phyloP scores from a whole-genome alignment of 2,797 vertebrate species.

The Lycodopsis pacificus region DNA sequence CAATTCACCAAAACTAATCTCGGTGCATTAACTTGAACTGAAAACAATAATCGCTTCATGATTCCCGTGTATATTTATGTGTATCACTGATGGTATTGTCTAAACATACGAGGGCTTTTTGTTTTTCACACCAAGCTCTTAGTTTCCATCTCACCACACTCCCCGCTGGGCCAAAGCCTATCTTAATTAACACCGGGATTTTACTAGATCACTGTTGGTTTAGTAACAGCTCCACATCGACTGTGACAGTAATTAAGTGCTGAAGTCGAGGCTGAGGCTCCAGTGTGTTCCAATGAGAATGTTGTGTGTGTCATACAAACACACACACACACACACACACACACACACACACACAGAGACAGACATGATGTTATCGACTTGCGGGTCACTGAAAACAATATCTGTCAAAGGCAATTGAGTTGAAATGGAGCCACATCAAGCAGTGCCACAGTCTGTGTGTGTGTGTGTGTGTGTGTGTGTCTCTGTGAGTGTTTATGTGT shows the following conservation, averaged over 20 bases:
- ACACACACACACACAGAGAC: slow-evolving; percentile 7
- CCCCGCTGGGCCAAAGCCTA: slow-evolving; percentile 62
- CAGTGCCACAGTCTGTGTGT: slow-evolving; percentile 38
- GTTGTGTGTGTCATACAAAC: not conserved
- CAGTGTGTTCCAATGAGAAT: slow-evolving; percentile 24
- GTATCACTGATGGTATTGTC: slow-evolving; percentile 25
- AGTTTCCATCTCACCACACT: slow-evolving; percentile 53
- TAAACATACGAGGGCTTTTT: slow-evolving; percentile 25
- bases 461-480: slow-evolving; percentile 57
- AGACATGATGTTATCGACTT: slow-evolving; percentile 30
- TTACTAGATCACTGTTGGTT: slow-evolving; percentile 67
- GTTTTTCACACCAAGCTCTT: slow-evolving; percentile 16
- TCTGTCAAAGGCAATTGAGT: slow-evolving; percentile 55
- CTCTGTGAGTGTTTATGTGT: slow-evolving; percentile 62
- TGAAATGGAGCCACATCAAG: slow-evolving; percentile 62
- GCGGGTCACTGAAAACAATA: slow-evolving; percentile 64
- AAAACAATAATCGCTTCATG: slow-evolving; percentile 17
- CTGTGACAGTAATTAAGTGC: slow-evolving; percentile 57
- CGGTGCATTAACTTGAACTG: not conserved
- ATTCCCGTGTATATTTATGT: slow-evolving; percentile 13
- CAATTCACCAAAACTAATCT: slow-evolving; percentile 26
- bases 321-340: slow-evolving; percentile 12
- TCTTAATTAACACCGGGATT: slow-evolving; percentile 70
- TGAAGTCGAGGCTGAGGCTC: slow-evolving; percentile 27
- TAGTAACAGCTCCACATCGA: slow-evolving; percentile 40